These are phyloP conservation scores for Phyllostomus discolor DNA, from an alignment of 2,113 vertebrate genomes.

Conservation along the genomic window DNA sequence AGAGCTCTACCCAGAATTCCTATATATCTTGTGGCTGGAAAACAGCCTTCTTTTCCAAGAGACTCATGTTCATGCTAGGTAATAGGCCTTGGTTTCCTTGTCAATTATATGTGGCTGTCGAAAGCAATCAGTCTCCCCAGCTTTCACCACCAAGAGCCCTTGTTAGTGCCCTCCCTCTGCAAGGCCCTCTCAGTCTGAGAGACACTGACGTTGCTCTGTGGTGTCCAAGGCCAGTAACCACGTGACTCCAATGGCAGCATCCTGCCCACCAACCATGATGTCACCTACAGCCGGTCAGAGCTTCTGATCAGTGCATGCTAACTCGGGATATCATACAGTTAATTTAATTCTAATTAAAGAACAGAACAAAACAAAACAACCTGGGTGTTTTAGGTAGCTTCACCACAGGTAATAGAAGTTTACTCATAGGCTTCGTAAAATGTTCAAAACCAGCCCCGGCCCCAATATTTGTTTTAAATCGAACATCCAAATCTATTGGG, in stretches of 20 bases:
- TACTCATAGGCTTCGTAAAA: background rate
- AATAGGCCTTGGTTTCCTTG: background rate
- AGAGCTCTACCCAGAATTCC: background rate
- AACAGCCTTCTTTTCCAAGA: background rate
- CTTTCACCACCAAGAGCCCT: background rate
- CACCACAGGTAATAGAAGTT: background rate
- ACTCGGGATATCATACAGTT: background rate
- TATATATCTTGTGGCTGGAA: background rate
- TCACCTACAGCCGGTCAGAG: constrained; percentile 26
- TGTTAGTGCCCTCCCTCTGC: background rate
- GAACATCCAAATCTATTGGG: no score
- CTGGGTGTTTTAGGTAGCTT: background rate
- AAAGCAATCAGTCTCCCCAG: background rate
- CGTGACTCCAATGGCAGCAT: background rate
- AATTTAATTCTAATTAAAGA: constrained; percentile 52
- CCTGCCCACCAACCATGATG: background rate
- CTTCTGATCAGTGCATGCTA: background rate
- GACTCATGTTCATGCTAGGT: background rate
- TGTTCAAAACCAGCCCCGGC: background rate
- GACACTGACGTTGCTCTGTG: background rate
- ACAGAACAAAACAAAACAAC: background rate
- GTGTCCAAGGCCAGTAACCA: background rate
- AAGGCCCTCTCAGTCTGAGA: background rate
- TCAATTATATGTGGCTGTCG: background rate
- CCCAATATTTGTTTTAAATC: no score